Conservation (phyloP, 2,888 invertebrate species). For the Orthonevra nobilis region DNA sequence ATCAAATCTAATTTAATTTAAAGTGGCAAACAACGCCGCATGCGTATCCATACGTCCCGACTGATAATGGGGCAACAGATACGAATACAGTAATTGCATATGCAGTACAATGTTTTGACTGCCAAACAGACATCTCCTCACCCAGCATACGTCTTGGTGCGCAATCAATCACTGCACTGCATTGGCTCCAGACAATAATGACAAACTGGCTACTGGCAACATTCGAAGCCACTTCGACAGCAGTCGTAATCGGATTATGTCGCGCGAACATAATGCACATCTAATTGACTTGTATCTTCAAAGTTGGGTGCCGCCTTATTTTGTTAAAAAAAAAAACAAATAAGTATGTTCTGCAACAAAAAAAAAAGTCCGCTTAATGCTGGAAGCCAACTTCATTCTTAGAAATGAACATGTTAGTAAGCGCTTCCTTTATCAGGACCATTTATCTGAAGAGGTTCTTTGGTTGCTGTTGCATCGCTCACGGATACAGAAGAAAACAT, state of each 20-base stretch:
- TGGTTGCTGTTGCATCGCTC: no score
- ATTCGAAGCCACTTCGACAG: conserved; percentile 15
- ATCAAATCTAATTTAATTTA: conserved; percentile 66
- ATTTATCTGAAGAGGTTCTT: no score
- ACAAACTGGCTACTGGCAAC: conserved; percentile 33
- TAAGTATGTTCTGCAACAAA: background rate
- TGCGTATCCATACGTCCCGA: conserved; percentile 13
- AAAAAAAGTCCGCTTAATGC: no score
- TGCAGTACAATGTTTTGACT: conserved; percentile 52
- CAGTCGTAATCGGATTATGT: conserved; percentile 46
- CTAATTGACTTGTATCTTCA: conserved; percentile 42
- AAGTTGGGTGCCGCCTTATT: background rate
- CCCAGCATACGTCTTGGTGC: background rate
- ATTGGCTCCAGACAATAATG: conserved; percentile 17
- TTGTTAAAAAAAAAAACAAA: background rate
- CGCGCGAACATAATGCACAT: conserved; percentile 27
- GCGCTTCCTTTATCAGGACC: no score
- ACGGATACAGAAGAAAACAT: no score
- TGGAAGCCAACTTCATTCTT: no score
- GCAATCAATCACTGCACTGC: conserved; percentile 56
- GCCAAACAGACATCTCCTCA: conserved; percentile 22
- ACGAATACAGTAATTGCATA: conserved; percentile 49
- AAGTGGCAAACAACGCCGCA: conserved; percentile 55
- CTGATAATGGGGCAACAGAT: conserved; percentile 32
- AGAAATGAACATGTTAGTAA: no score